Conservation (phyloP, 2,113 vertebrate genomes). For the Periophthalmus modestus region DNA sequence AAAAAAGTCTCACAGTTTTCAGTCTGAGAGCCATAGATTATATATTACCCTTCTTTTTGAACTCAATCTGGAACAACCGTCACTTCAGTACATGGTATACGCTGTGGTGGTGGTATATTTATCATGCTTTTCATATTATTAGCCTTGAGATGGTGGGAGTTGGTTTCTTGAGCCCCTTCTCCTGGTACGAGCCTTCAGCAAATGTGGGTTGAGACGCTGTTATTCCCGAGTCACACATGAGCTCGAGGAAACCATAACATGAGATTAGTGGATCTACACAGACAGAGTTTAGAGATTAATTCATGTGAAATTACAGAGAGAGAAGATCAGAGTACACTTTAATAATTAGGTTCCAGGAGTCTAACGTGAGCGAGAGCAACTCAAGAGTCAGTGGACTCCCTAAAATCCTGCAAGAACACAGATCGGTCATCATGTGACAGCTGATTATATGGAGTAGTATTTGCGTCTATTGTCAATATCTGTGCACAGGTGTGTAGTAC, state of each 20-base stretch:
- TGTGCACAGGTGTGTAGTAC: too few species aligned
- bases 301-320: background rate
- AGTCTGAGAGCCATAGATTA: too few species aligned
- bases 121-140: background rate
- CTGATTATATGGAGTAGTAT: too few species aligned
- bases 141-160: constrained; percentile 88
- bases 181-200: constrained; percentile 89
- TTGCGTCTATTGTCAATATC: too few species aligned
- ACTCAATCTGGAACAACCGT: too few species aligned
- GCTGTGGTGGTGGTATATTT: background rate
- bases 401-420: too few species aligned
- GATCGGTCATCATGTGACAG: too few species aligned
- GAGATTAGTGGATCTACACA: background rate
- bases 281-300: background rate
- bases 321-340: constrained; percentile 78
- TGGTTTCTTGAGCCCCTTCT: constrained; percentile 87
- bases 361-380: constrained; percentile 93
- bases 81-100: background rate
- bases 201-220: constrained; percentile 91
- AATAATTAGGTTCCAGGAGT: constrained; percentile 95
- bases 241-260: constrained; percentile 68
- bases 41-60: too few species aligned
- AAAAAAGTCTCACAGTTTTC: too few species aligned
- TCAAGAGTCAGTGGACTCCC: too few species aligned
- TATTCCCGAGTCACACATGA: constrained; percentile 99